Evolutionary conservation across 2,797 vertebrate genomes (phyloP).

Genomic region (Enteromius paludinosus): DNA sequence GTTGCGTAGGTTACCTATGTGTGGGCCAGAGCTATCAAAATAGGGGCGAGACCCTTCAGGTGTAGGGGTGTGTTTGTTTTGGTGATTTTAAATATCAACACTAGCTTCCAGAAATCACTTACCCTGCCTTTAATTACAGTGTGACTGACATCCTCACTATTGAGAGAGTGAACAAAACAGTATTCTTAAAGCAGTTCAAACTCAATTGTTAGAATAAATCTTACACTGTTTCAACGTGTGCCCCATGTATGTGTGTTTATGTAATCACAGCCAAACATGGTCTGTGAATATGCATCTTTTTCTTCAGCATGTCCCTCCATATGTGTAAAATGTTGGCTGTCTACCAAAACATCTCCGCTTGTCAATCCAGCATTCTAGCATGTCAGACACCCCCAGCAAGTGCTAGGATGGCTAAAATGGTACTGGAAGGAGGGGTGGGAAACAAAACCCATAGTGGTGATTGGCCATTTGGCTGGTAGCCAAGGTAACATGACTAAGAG

Average conservation of each 20-base stretch:
- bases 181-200: conserved; percentile 5
- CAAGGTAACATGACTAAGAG: conserved; percentile 67
- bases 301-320: conserved; percentile 55
- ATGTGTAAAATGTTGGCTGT: conserved; percentile 66
- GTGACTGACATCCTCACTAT: neutral
- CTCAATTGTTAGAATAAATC: conserved; percentile 4
- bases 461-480: conserved; percentile 77
- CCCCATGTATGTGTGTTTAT: conserved; percentile 21
- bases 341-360: conserved; percentile 72
- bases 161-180: neutral
- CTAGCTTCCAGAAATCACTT: no score
- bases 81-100: no score
- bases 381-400: conserved; percentile 73
- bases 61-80: no score
- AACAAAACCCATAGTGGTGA: conserved; percentile 78
- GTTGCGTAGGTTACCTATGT: no score
- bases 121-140: neutral
- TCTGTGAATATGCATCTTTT: neutral
- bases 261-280: conserved; percentile 28
- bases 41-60: no score
- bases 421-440: conserved; percentile 61
- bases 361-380: conserved; percentile 71
- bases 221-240: conserved; percentile 9
- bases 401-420: conserved; percentile 63
- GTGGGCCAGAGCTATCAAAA: no score